phyloP scores from a whole-genome alignment of 2,888 invertebrate genomes.

The Coremacera marginata region DNA sequence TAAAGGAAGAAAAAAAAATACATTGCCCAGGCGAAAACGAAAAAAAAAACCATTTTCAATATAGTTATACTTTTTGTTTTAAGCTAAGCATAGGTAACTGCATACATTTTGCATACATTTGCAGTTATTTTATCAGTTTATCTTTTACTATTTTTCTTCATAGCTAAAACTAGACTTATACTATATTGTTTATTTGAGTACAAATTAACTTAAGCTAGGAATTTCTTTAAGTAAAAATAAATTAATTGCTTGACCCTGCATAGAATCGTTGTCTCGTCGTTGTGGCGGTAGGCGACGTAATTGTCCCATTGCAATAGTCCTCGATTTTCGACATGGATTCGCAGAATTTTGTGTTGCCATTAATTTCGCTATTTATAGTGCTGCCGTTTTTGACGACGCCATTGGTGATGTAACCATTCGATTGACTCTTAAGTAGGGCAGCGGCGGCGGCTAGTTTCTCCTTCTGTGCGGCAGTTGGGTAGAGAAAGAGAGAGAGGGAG shows the following conservation, averaged over 20 bases:
- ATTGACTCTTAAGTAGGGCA: constrained; percentile 32
- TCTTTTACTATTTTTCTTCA: background rate
- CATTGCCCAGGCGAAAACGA: too few species aligned
- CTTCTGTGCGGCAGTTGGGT: constrained; percentile 47
- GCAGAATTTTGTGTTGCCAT: constrained; percentile 58
- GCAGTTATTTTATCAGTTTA: background rate
- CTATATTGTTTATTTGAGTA: constrained; percentile 16
- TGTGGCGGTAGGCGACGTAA: constrained; percentile 50
- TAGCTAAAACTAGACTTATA: constrained; percentile 7
- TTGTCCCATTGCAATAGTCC: constrained; percentile 54
- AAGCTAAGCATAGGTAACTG: too few species aligned
- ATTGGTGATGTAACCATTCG: constrained; percentile 38
- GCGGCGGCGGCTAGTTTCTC: constrained; percentile 50
- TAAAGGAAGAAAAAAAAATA: too few species aligned
- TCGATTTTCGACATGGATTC: constrained; percentile 58
- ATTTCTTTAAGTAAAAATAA: constrained; percentile 35
- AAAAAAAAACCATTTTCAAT: too few species aligned
- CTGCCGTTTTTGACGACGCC: constrained; percentile 42
- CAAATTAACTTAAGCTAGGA: constrained; percentile 15
- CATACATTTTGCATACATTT: too few species aligned
- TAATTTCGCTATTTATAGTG: constrained; percentile 52
- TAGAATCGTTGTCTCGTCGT: constrained; percentile 66
- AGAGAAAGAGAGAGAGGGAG: background rate
- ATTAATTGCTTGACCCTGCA: constrained; percentile 62
- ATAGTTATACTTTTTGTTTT: too few species aligned